A percentile compares a stretch with the other conserved stretches of the same genome.
phyloP scores from a whole-genome alignment of 2,797 vertebrate genomes.

The Pagetopsis macropterus region DNA sequence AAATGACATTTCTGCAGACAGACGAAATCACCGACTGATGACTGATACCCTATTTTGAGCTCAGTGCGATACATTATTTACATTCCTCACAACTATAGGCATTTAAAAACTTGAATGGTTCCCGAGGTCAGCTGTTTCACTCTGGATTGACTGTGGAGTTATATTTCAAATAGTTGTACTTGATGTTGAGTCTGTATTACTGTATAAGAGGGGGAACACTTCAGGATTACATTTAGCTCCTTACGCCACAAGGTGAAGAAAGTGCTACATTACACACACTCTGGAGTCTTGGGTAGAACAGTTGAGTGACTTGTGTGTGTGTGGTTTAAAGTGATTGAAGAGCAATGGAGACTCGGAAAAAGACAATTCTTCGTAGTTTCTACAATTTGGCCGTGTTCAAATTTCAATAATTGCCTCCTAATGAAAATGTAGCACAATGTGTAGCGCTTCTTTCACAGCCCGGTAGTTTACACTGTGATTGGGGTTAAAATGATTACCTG shows the following conservation, averaged over 20 bases:
- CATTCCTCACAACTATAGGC: background rate
- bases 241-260: background rate
- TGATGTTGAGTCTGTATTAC: conserved; percentile 1
- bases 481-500: too few relatives aligned
- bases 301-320: too few relatives aligned
- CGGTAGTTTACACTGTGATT: too few relatives aligned
- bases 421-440: too few relatives aligned
- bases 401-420: too few relatives aligned
- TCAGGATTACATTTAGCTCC: background rate
- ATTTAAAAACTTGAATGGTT: background rate
- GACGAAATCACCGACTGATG: conserved; percentile 25
- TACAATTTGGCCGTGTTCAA: too few relatives aligned
- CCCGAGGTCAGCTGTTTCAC: background rate
- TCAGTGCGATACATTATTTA: conserved; percentile 18
- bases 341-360: too few relatives aligned
- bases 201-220: background rate
- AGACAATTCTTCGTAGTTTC: background rate
- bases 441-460: too few relatives aligned
- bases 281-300: background rate
- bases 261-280: background rate
- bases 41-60: conserved; percentile 15
- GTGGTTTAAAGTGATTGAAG: too few relatives aligned
- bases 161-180: conserved; percentile 1
- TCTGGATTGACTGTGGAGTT: background rate
- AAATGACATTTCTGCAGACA: conserved; percentile 16